Percentiles rank a stretch among this genome's conserved stretches.
These are phyloP conservation scores for Calidris pygmaea DNA, from an alignment of 2,113 vertebrate genomes.

Conservation along the genomic window DNA sequence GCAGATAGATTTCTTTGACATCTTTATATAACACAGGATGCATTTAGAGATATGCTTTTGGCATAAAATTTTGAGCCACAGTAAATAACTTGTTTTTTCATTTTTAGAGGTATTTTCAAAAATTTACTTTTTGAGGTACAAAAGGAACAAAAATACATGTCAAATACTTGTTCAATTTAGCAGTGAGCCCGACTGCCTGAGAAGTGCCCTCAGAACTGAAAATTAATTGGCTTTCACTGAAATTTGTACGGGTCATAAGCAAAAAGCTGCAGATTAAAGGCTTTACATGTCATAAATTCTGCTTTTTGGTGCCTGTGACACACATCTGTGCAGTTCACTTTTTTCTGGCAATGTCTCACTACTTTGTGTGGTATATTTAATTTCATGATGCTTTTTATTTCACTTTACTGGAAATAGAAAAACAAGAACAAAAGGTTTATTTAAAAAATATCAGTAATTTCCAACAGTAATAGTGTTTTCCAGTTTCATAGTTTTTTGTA, in stretches of 20 bases:
- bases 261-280: constrained; percentile 29
- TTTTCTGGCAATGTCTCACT: constrained; percentile 1
- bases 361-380: not conserved
- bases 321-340: not conserved
- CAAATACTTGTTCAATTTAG: constrained; percentile 44
- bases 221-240: constrained; percentile 57
- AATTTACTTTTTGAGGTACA: not conserved
- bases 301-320: not conserved
- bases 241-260: constrained; percentile 22
- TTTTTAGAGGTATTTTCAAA: constrained; percentile 5
- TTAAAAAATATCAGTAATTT: constrained; percentile 24
- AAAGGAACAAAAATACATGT: constrained; percentile 3
- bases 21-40: not conserved
- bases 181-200: not conserved
- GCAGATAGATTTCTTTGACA: not conserved
- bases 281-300: not conserved
- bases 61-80: not conserved
- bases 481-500: constrained; percentile 6
- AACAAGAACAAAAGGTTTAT: not conserved
- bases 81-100: constrained; percentile 10
- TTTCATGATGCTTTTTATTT: constrained; percentile 48
- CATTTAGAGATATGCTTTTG: not conserved
- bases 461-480: not conserved
- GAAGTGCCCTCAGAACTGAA: constrained; percentile 1
- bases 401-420: constrained; percentile 34